Percentiles rank a stretch among this genome's conserved stretches.
These are phyloP conservation scores for Conomelus anceps DNA, from an alignment of 2,888 invertebrate species.

Conservation along the genomic window DNA sequence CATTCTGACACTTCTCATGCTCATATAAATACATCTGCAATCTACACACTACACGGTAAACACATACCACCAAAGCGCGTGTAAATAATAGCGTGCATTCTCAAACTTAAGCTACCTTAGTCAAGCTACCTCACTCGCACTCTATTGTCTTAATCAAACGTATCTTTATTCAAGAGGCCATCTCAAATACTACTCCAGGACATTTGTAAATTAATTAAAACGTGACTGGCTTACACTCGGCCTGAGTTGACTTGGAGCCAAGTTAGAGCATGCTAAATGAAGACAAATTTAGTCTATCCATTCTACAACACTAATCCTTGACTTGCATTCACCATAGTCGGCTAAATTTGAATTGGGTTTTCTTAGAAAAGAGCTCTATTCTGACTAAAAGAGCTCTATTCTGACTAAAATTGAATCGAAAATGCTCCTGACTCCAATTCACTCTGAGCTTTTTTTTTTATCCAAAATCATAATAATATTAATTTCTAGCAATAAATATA, in stretches of 20 bases:
- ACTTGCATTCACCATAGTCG: neutral
- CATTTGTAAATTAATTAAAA: neutral
- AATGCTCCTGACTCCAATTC: too few species aligned
- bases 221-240: neutral
- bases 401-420: too few species aligned
- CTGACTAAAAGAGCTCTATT: too few species aligned
- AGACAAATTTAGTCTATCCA: neutral
- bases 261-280: neutral
- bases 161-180: neutral
- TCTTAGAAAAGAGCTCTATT: too few species aligned
- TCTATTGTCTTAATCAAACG: neutral
- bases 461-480: too few species aligned
- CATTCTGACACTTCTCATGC: too few species aligned
- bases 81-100: neutral
- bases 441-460: too few species aligned
- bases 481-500: too few species aligned
- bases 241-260: neutral
- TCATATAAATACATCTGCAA: too few species aligned
- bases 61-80: neutral
- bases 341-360: too few species aligned
- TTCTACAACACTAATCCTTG: neutral
- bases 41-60: too few species aligned
- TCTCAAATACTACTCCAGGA: neutral
- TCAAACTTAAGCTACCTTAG: neutral
- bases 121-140: neutral